A percentile compares a stretch with the other conserved stretches of the same genome.
Evolutionary conservation across 1,140 invertebrate species (phyloP).

Genomic region (Heliconius melpomene): DNA sequence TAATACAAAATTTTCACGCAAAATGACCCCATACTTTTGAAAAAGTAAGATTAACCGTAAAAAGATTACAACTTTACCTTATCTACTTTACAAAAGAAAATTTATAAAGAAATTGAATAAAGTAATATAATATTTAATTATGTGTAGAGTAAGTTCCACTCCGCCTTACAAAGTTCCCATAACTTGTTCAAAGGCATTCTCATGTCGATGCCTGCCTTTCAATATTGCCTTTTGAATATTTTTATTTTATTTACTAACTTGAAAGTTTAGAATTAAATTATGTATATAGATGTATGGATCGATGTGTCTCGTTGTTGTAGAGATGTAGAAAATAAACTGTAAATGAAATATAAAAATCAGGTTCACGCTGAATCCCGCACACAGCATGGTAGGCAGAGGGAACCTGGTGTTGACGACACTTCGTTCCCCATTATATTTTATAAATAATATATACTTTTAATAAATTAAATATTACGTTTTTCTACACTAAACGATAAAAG

Average conservation of each 20-base stretch:
- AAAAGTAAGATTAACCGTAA: background rate
- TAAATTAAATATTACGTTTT: too few species aligned
- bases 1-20: too few species aligned
- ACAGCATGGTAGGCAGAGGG: background rate
- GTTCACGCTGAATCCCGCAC: background rate
- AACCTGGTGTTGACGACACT: too few species aligned
- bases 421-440: too few species aligned
- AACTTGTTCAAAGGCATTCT: constrained; percentile 31
- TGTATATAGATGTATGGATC: background rate
- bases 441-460: too few species aligned
- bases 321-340: background rate
- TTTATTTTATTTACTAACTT: constrained; percentile 5
- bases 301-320: background rate
- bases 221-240: constrained; percentile 17
- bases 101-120: constrained; percentile 1
- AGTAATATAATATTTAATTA: constrained; percentile 9
- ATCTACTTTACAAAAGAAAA: background rate
- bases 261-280: constrained; percentile 15
- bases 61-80: background rate
- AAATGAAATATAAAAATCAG: too few species aligned
- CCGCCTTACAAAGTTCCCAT: constrained; percentile 26
- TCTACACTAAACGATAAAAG: too few species aligned
- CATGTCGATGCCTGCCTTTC: constrained; percentile 17
- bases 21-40: too few species aligned
- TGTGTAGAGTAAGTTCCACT: constrained; percentile 5